Conservation (phyloP, 2,888 invertebrate species). For the Pollenia amentaria region DNA sequence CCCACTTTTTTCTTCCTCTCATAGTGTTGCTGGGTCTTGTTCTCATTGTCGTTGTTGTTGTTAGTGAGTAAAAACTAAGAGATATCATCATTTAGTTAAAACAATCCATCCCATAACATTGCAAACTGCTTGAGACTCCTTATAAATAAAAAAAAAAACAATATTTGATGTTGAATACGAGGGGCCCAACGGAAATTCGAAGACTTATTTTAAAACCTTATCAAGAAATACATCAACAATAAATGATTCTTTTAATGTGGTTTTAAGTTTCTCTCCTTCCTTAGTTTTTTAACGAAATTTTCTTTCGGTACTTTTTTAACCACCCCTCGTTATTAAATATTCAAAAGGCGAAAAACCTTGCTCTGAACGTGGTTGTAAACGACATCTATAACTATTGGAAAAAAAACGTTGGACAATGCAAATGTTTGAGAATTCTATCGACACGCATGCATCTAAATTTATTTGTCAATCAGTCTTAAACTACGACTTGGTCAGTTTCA, state of each 20-base stretch:
- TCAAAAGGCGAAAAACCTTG: background rate
- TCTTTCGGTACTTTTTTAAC: background rate
- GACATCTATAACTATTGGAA: slow-evolving; percentile 45
- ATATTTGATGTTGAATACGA: slow-evolving; percentile 31
- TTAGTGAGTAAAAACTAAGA: slow-evolving; percentile 32
- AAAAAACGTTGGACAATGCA: slow-evolving; percentile 61
- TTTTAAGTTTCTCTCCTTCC: too few species aligned
- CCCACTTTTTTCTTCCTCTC: slow-evolving; percentile 51
- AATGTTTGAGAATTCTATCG: slow-evolving; percentile 74
- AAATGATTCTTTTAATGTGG: too few species aligned
- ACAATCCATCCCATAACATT: slow-evolving; percentile 64
- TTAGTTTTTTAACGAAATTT: background rate
- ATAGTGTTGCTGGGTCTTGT: background rate
- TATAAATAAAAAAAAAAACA: background rate
- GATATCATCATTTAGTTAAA: slow-evolving; percentile 73
- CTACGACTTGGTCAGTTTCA: slow-evolving; percentile 74
- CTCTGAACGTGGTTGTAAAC: slow-evolving; percentile 10
- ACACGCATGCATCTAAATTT: slow-evolving; percentile 75
- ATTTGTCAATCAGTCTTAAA: slow-evolving; percentile 75
- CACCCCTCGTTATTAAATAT: slow-evolving; percentile 26
- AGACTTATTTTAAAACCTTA: background rate
- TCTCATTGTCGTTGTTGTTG: background rate
- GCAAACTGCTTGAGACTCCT: slow-evolving; percentile 23
- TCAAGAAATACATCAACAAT: background rate
- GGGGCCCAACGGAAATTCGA: background rate